Conservation (phyloP, 2,113 vertebrate genomes). For the Coptodon bakossiorum region DNA sequence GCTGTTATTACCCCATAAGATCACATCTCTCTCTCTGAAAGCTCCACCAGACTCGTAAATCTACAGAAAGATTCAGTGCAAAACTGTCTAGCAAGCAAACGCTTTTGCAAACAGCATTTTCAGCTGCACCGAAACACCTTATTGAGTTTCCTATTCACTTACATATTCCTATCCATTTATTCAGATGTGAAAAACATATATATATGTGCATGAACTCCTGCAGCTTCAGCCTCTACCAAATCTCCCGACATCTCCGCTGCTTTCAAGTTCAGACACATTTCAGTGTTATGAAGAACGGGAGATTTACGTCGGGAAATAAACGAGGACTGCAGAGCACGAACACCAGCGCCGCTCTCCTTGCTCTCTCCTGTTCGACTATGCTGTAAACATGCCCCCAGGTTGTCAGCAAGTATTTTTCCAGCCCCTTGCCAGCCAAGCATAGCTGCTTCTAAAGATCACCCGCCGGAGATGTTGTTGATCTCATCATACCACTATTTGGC, state of each 20-base stretch:
- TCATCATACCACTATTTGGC: slow-evolving; percentile 59
- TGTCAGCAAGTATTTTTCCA: slow-evolving; percentile 69
- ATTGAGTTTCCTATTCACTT: not conserved
- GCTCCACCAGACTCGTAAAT: not conserved
- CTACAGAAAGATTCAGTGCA: not conserved
- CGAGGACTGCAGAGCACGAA: not conserved
- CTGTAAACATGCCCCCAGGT: slow-evolving; percentile 66
- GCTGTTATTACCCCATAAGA: not conserved
- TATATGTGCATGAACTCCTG: not conserved
- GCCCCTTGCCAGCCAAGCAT: slow-evolving; percentile 53
- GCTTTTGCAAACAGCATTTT: not conserved
- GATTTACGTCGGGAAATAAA: not conserved
- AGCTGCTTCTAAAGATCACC: slow-evolving; percentile 63
- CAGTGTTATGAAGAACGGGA: not conserved
- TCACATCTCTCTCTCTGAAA: not conserved
- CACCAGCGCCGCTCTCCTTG: not conserved
- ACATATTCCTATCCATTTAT: not conserved
- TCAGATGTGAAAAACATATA: not conserved
- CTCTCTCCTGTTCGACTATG: slow-evolving; percentile 18
- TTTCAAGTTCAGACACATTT: not conserved
- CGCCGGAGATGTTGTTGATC: slow-evolving; percentile 51
- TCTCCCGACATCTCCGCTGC: not conserved
- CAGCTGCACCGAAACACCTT: not conserved
- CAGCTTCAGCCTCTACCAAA: not conserved
- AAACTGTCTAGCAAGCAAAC: not conserved